Percentiles rank a stretch among this genome's conserved stretches.
phyloP scores from a whole-genome alignment of 2,113 vertebrate genomes.

The Cyprinodon tularosa region DNA sequence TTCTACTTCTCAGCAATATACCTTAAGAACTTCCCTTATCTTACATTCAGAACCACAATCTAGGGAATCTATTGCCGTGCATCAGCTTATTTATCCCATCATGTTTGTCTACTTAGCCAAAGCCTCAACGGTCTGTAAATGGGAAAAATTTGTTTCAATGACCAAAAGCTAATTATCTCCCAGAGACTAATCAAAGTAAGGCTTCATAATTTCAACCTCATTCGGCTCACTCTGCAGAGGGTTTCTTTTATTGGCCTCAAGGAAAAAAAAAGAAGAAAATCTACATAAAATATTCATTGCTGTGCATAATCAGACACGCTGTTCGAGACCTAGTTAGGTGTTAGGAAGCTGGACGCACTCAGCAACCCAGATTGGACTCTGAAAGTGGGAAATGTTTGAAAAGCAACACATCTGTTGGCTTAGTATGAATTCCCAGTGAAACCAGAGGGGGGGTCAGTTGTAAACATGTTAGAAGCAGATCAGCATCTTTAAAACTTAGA shows the following conservation, averaged over 20 bases:
- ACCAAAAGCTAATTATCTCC: conserved; percentile 42
- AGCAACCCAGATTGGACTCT: conserved; percentile 18
- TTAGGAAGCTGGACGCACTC: conserved; percentile 26
- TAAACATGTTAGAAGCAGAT: background rate
- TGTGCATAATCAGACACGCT: conserved; percentile 49
- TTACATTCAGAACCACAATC: conserved; percentile 20
- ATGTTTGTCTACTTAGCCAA: conserved; percentile 15
- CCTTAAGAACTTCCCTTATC: background rate
- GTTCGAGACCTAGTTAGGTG: conserved; percentile 53
- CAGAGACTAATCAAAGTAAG: conserved; percentile 30
- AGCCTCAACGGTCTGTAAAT: conserved; percentile 22
- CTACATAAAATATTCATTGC: conserved; percentile 53
- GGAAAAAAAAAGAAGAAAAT: conserved; percentile 16
- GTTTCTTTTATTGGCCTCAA: conserved; percentile 37
- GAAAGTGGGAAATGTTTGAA: conserved; percentile 11
- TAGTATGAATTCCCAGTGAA: background rate
- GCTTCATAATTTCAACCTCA: conserved; percentile 5
- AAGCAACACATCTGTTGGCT: background rate
- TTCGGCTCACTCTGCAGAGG: conserved; percentile 8
- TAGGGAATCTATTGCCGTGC: conserved; percentile 18
- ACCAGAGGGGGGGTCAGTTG: conserved; percentile 10
- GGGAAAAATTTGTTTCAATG: conserved; percentile 29
- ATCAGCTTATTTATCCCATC: conserved; percentile 31
- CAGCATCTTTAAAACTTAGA: background rate
- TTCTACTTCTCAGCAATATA: background rate